Conservation (phyloP, 2,888 invertebrate species). For the Agrotis puta region DNA sequence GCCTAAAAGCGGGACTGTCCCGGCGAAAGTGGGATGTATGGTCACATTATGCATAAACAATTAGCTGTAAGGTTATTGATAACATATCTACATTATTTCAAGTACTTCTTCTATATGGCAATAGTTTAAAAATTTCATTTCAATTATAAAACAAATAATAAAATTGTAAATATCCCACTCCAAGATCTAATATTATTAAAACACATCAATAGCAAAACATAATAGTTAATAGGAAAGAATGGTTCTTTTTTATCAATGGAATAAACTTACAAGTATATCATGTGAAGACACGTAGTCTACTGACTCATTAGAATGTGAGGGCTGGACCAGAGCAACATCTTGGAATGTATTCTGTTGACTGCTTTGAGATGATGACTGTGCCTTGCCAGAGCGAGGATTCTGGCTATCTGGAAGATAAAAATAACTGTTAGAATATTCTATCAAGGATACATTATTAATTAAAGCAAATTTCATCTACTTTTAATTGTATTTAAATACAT, state of each 20-base stretch:
- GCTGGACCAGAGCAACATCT: conserved; percentile 77
- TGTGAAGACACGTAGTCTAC: conserved; percentile 71
- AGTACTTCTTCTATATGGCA: neutral
- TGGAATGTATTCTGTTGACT: conserved; percentile 77
- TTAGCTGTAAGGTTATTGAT: neutral
- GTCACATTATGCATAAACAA: neutral
- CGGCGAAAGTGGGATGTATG: too few relatives aligned
- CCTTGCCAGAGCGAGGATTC: conserved; percentile 66
- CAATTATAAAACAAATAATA: too few relatives aligned
- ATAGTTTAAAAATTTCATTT: neutral
- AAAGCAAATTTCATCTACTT: neutral
- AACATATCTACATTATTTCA: conserved; percentile 1
- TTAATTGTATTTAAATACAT: neutral
- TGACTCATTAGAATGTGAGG: conserved; percentile 74
- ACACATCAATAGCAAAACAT: conserved; percentile 1
- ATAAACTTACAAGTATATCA: conserved; percentile 73
- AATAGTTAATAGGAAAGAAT: neutral
- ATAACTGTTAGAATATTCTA: neutral
- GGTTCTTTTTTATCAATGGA: neutral
- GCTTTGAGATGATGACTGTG: conserved; percentile 64
- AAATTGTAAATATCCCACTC: too few relatives aligned
- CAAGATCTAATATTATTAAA: too few relatives aligned
- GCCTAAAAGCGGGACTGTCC: too few relatives aligned
- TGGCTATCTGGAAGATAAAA: conserved; percentile 72
- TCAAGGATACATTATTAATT: neutral